Base-by-base conservation (phyloP, 1,140 invertebrate genomes). In the Drosophila sulfurigaster region DNA sequence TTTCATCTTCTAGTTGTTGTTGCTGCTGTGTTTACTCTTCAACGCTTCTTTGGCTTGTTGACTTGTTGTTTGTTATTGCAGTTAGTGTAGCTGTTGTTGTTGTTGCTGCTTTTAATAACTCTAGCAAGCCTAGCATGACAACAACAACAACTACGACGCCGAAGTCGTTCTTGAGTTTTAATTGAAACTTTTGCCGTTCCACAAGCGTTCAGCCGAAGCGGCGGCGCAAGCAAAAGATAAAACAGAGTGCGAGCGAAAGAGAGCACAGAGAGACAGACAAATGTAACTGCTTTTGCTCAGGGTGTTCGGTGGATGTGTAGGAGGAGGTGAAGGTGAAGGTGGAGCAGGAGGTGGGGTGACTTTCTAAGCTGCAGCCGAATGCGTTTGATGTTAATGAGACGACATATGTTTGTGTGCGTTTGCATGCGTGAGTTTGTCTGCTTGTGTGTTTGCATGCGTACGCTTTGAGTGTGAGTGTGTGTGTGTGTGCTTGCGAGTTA, bases 101-200 rank as follows among this genome's bases (percentile, higher is more conserved):
- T 58, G 72, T 28, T 64, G 67, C 16, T 75, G 73, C 64, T 81
- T 77, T 79, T 79, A 73, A 79, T 74, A 79, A 79, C 78, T 78
- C 64, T 62, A 49, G 69, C 59, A 76, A 77, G 59, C 74, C 72
- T 81, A 79, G 77, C 79, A 79, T 81, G 79, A 81, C 77, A 32
- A 32, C 30, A 32, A 32, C 30, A 32, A 32, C 30, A 32, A 3
- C 46, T n/a, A 11, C 46, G 35, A 48, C 49, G 10, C 15, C 41
- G 51, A n/a, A 11, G 41, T 64, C 45, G 78, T 74, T 82, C 79
- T 77, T 69, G 56, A 69, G 65, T 79, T 77, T 79, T 82, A 77
- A 79, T 79, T 79, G 79, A 81, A 81, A 79, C 73, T 81, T 80
- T 81, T 74, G 68, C 75, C 78, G 78, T 80, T 78, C 71, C 70